These are phyloP conservation scores for Morone chrysops DNA, from an alignment of 2,113 vertebrate species.

Conservation along the genomic window DNA sequence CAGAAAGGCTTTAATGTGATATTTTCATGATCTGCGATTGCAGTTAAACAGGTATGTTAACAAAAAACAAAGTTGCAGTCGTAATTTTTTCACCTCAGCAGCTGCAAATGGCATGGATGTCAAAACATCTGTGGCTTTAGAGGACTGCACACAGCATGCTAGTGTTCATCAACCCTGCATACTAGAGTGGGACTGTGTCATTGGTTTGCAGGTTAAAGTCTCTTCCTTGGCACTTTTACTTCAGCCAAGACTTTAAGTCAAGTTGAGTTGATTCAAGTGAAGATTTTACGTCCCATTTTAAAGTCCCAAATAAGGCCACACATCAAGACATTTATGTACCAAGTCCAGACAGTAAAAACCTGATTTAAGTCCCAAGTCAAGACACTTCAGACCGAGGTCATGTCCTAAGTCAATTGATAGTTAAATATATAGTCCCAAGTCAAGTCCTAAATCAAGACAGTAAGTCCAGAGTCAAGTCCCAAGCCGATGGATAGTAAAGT, in stretches of 20 bases:
- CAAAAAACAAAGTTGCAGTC: constrained; percentile 14
- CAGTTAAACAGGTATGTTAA: constrained; percentile 36
- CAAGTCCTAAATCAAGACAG: background rate
- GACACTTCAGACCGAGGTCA: no score
- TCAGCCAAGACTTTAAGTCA: background rate
- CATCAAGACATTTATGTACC: no score
- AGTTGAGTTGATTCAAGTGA: background rate
- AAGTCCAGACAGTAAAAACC: no score
- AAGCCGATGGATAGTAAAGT: no score
- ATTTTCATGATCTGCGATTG: constrained; percentile 55
- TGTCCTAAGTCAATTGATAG: background rate
- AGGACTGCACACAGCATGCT: background rate
- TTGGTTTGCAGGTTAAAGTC: background rate
- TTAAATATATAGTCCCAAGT: background rate
- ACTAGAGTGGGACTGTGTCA: background rate
- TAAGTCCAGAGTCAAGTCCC: background rate
- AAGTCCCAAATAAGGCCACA: background rate
- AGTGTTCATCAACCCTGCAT: background rate
- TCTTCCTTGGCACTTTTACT: background rate
- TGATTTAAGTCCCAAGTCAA: no score
- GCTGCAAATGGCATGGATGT: constrained; percentile 25
- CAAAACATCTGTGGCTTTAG: background rate
- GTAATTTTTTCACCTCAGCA: constrained; percentile 13
- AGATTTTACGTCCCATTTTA: background rate
- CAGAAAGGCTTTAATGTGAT: constrained; percentile 46